phyloP scores from a whole-genome alignment of 2,797 vertebrate genomes.

The Sylvilagus floridanus region DNA sequence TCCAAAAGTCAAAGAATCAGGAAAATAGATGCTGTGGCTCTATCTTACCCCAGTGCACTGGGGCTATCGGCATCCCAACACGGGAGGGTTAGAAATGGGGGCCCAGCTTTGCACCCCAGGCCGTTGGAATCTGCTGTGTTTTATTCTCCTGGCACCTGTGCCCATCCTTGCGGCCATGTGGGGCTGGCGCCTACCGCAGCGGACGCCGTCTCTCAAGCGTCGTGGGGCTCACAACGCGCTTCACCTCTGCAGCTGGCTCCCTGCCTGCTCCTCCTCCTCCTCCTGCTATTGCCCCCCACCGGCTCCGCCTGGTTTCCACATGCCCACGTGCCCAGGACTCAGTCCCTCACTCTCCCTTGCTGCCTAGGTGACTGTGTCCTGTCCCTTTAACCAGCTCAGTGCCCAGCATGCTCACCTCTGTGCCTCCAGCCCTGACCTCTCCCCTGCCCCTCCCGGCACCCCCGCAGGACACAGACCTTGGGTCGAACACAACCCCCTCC shows the following conservation, averaged over 20 bases:
- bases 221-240: too few relatives aligned
- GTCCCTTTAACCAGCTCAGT: background rate
- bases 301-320: background rate
- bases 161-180: background rate
- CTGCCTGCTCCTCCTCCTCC: background rate
- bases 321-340: background rate
- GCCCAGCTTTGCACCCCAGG: background rate
- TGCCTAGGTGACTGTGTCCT: background rate
- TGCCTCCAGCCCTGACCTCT: background rate
- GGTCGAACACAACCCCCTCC: background rate
- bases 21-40: background rate
- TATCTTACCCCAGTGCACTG: background rate
- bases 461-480: too few relatives aligned
- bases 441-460: background rate
- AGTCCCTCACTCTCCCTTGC: background rate
- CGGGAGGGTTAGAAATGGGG: background rate
- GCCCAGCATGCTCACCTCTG: background rate
- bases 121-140: background rate
- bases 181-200: rapidly evolving
- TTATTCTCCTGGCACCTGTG: background rate
- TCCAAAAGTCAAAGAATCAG: background rate
- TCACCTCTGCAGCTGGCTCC: rapidly evolving
- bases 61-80: background rate
- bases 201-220: too few relatives aligned
- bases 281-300: background rate